Conservation (phyloP, 1,140 invertebrate genomes). For the Drosophila oshimai region DNA sequence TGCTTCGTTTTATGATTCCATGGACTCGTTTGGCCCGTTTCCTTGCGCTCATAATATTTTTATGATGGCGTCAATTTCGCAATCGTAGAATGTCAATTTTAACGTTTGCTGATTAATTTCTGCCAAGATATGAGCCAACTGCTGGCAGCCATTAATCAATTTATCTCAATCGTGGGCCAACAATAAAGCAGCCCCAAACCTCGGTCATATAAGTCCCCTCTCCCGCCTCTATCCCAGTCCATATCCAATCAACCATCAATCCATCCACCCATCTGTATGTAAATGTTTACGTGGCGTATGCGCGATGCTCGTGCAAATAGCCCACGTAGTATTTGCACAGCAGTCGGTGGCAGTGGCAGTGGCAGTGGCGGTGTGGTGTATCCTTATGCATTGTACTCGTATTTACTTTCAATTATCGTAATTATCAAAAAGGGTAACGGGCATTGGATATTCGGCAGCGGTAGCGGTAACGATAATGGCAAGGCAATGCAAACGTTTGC, state of each 20-base stretch:
- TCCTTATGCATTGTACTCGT: constrained; percentile 65
- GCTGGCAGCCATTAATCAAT: constrained; percentile 67
- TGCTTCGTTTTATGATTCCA: constrained; percentile 9
- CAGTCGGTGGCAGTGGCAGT: constrained; percentile 11
- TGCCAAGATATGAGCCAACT: constrained; percentile 55
- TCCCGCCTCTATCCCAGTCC: constrained; percentile 1
- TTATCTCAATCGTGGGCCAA: constrained; percentile 71
- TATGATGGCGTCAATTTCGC: constrained; percentile 71
- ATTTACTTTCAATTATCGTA: constrained; percentile 81
- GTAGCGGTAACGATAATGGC: constrained; percentile 36
- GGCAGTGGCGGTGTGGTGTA: constrained; percentile 16
- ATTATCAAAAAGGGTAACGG: constrained; percentile 73
- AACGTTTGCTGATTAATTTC: constrained; percentile 75
- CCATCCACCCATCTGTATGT: constrained; percentile 33
- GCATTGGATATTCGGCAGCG: background rate
- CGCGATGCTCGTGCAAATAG: constrained; percentile 63
- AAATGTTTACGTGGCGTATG: constrained; percentile 73
- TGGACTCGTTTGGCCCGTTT: background rate
- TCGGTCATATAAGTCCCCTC: background rate
- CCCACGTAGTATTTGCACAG: constrained; percentile 52
- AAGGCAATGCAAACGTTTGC: constrained; percentile 72
- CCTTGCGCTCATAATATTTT: constrained; percentile 62
- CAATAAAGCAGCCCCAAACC: constrained; percentile 27
- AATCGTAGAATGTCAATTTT: constrained; percentile 69
- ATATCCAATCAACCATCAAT: constrained; percentile 36